phyloP scores from a whole-genome alignment of 1,140 invertebrate species.

The Drosophila rhopaloa region DNA sequence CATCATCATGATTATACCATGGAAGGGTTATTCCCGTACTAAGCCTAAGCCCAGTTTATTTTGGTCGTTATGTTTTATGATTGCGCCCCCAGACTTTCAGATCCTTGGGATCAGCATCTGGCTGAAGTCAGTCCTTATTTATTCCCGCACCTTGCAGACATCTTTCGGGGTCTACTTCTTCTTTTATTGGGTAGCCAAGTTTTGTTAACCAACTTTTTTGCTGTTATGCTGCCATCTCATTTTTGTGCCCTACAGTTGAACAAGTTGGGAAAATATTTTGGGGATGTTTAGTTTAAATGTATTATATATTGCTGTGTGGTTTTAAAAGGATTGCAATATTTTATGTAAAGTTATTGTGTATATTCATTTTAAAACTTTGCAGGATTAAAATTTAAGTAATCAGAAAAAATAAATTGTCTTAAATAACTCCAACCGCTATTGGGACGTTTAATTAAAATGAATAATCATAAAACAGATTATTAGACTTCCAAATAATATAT shows the following conservation, averaged over 20 bases:
- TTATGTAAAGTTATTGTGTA: no score
- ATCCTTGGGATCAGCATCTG: constrained; percentile 18
- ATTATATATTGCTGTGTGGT: no score
- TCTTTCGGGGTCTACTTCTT: constrained; percentile 4
- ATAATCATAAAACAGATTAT: no score
- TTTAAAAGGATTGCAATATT: no score
- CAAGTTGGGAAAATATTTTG: neutral
- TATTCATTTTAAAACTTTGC: no score
- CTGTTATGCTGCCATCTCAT: constrained; percentile 1
- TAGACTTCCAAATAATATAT: no score
- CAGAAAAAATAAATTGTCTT: no score
- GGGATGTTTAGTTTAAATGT: neutral
- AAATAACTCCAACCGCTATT: no score
- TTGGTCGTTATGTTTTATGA: constrained; percentile 64
- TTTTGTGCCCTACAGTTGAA: constrained; percentile 1
- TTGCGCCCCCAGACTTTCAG: constrained; percentile 8
- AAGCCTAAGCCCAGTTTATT: constrained; percentile 50
- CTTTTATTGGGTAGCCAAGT: constrained; percentile 19
- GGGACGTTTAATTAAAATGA: no score
- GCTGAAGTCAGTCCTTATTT: constrained; percentile 4
- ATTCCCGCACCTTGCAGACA: constrained; percentile 24
- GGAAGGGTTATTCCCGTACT: constrained; percentile 50
- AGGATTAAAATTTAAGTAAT: no score
- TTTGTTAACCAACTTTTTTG: constrained; percentile 14
- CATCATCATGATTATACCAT: constrained; percentile 1